Evolutionary conservation across 2,113 vertebrate genomes (phyloP).

Genomic region (Leucoraja erinaceus): DNA sequence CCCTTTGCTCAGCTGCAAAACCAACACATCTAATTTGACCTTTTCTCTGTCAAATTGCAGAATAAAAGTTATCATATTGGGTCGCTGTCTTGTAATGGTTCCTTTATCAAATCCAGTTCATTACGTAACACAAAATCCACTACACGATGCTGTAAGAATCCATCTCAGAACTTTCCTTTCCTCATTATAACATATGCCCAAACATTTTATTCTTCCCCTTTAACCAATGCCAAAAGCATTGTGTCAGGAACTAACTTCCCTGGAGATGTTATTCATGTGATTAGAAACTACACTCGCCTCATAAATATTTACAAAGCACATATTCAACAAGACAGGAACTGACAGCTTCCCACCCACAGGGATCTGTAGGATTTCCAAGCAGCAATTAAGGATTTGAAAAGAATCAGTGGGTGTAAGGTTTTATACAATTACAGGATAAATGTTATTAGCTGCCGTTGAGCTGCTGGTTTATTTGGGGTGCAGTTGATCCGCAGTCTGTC

Average conservation of each 20-base stretch:
- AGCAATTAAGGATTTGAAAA: neutral
- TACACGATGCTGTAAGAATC: too few species aligned
- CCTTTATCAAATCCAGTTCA: too few species aligned
- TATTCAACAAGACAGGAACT: conserved; percentile 17
- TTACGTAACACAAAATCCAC: too few species aligned
- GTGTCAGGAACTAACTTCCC: neutral
- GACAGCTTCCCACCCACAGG: neutral
- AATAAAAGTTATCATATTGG: too few species aligned
- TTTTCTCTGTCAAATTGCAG: too few species aligned
- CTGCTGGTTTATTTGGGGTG: neutral
- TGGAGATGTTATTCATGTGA: neutral
- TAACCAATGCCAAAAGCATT: neutral
- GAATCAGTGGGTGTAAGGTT: neutral
- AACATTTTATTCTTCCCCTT: neutral
- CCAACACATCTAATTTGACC: too few species aligned
- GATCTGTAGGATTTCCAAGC: neutral
- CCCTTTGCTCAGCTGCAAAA: too few species aligned
- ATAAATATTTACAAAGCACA: conserved; percentile 29
- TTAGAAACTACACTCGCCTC: neutral
- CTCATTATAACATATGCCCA: neutral
- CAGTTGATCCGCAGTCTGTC: too few species aligned
- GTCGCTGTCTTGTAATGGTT: too few species aligned
- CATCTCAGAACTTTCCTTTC: neutral
- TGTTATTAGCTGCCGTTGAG: neutral
- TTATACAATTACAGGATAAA: neutral